Conservation (phyloP, 2,888 invertebrate genomes). For the Pardosa pseudoannulata region DNA sequence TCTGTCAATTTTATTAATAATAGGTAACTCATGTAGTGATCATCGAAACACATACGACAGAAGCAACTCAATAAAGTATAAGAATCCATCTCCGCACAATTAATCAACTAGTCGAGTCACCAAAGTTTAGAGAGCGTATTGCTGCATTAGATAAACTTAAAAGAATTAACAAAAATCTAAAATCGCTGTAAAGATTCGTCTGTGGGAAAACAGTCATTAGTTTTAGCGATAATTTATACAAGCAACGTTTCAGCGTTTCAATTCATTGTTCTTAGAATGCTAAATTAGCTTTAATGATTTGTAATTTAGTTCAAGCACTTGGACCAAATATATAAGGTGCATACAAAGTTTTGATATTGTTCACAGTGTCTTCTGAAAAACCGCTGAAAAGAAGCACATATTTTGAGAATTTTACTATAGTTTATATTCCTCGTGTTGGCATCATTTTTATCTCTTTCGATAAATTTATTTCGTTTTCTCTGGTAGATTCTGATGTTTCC, state of each 20-base stretch:
- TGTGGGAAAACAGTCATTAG: background rate
- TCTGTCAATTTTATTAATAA: background rate
- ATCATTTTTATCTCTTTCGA: too few relatives aligned
- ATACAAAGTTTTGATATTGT: background rate
- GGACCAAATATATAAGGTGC: constrained; percentile 24
- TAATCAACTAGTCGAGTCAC: constrained; percentile 19
- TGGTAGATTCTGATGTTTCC: too few relatives aligned
- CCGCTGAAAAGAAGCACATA: too few relatives aligned
- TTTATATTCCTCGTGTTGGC: background rate
- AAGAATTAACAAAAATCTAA: too few relatives aligned
- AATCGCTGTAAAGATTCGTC: background rate
- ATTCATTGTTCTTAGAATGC: background rate
- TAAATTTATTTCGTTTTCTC: too few relatives aligned
- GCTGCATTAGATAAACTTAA: background rate
- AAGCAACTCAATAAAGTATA: constrained; percentile 7
- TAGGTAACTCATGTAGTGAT: background rate
- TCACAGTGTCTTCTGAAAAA: too few relatives aligned
- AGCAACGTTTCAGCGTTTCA: too few relatives aligned
- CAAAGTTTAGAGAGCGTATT: constrained; percentile 15
- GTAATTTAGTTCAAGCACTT: background rate
- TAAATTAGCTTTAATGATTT: background rate
- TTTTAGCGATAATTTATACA: background rate
- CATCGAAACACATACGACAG: background rate
- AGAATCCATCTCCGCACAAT: constrained; percentile 41
- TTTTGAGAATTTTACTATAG: too few relatives aligned